Conservation (phyloP, 2,113 vertebrate genomes). For the Laticauda laticaudata region DNA sequence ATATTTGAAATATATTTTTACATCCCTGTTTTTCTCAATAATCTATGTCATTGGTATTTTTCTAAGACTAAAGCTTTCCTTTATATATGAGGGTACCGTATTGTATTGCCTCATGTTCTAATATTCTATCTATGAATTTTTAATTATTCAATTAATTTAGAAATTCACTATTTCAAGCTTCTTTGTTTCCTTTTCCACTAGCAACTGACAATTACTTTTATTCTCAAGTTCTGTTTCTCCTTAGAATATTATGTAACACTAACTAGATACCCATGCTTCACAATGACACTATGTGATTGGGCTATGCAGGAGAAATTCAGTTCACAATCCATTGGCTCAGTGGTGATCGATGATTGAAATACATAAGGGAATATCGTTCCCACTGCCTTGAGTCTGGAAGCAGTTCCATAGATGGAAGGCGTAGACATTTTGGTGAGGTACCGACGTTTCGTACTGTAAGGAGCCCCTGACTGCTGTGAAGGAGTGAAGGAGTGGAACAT, state of each 20-base stretch:
- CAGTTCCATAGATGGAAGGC: no score
- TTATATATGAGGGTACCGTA: not conserved
- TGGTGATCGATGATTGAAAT: no score
- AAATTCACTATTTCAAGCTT: not conserved
- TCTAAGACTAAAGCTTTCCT: constrained; percentile 32
- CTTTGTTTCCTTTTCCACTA: not conserved
- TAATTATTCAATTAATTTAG: constrained; percentile 11
- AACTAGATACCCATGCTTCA: no score
- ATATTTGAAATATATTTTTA: constrained; percentile 30
- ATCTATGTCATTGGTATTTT: not conserved
- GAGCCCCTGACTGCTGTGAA: no score
- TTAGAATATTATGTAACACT: not conserved
- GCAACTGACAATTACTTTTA: not conserved
- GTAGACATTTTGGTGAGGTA: no score
- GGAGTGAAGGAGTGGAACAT: no score
- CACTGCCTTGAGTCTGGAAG: no score
- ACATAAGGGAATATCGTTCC: no score
- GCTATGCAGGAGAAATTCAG: no score
- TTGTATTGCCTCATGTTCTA: not conserved
- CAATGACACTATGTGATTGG: no score
- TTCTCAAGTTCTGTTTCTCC: not conserved
- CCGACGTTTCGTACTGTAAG: no score
- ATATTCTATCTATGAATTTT: not conserved
- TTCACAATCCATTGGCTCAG: no score
- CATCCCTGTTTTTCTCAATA: not conserved